phyloP scores from a whole-genome alignment of 2,888 invertebrate genomes.

The Tenthredo notha region DNA sequence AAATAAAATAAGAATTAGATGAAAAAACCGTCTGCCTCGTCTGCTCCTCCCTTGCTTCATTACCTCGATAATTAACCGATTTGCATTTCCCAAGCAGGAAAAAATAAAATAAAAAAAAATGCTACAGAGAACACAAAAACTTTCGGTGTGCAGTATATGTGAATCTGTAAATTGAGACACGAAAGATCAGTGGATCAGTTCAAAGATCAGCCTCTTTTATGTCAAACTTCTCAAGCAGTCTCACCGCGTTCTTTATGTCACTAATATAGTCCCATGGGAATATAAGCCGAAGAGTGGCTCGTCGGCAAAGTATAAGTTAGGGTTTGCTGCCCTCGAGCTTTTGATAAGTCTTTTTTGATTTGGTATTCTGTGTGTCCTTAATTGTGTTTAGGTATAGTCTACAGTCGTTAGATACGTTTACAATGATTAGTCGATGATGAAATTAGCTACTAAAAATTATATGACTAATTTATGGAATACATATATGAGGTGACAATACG shows the following conservation, averaged over 20 bases:
- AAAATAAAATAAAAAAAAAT: neutral
- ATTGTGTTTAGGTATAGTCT: neutral
- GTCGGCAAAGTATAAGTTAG: neutral
- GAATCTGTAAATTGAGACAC: neutral
- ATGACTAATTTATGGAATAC: neutral
- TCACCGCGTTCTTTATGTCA: neutral
- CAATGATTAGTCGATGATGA: neutral
- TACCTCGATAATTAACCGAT: neutral
- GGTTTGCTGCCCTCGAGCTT: neutral
- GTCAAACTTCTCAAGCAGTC: conserved; percentile 18
- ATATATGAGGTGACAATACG: neutral
- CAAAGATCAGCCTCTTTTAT: neutral
- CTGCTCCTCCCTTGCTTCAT: neutral
- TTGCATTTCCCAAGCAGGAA: neutral
- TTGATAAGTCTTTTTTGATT: conserved; percentile 5
- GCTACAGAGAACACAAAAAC: neutral
- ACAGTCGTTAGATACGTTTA: neutral
- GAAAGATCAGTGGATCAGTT: conserved; percentile 28
- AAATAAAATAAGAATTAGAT: neutral
- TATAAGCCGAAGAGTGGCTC: conserved; percentile 1
- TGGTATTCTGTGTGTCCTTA: neutral
- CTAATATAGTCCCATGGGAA: conserved; percentile 8
- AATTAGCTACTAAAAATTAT: neutral
- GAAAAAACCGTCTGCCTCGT: neutral
- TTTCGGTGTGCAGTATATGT: neutral